Evolutionary conservation across 2,888 invertebrate species (phyloP).

Genomic region (Melanchra persicariae): DNA sequence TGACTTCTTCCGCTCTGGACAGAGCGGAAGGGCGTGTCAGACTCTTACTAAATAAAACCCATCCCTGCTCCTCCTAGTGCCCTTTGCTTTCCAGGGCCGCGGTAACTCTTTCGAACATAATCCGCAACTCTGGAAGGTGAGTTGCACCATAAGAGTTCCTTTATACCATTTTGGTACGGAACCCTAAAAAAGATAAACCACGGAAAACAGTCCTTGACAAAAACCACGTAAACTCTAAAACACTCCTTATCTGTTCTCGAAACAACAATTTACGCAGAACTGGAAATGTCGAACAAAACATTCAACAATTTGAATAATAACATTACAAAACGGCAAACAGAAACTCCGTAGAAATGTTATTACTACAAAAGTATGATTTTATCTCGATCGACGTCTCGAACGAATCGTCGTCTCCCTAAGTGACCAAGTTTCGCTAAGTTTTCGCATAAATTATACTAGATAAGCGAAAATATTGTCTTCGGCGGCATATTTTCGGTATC

Average conservation of each 20-base stretch:
- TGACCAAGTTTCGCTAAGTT: slow-evolving; percentile 86
- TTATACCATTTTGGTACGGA: too few relatives aligned
- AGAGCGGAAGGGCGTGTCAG: too few relatives aligned
- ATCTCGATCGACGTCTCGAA: slow-evolving; percentile 84
- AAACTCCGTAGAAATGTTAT: slow-evolving; percentile 42
- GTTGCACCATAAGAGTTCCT: too few relatives aligned
- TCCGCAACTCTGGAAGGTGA: too few relatives aligned
- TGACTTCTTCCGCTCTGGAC: too few relatives aligned
- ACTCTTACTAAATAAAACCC: too few relatives aligned
- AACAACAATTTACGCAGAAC: slow-evolving; percentile 55
- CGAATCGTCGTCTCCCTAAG: slow-evolving; percentile 84
- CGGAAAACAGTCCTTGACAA: neutral
- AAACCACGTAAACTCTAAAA: slow-evolving; percentile 2
- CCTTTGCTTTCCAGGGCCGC: too few relatives aligned
- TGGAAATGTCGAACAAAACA: slow-evolving; percentile 55
- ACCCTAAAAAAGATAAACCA: neutral
- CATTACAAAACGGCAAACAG: slow-evolving; percentile 50
- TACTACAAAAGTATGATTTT: slow-evolving; percentile 75
- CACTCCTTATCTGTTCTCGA: slow-evolving; percentile 31
- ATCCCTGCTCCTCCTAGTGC: too few relatives aligned
- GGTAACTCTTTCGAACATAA: too few relatives aligned
- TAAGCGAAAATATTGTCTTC: slow-evolving; percentile 90
- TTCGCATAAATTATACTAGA: slow-evolving; percentile 88
- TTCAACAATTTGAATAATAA: slow-evolving; percentile 63
- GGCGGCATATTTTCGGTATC: slow-evolving; percentile 85